phyloP scores from a whole-genome alignment of 2,113 vertebrate genomes.

The Rhombomys opimus region DNA sequence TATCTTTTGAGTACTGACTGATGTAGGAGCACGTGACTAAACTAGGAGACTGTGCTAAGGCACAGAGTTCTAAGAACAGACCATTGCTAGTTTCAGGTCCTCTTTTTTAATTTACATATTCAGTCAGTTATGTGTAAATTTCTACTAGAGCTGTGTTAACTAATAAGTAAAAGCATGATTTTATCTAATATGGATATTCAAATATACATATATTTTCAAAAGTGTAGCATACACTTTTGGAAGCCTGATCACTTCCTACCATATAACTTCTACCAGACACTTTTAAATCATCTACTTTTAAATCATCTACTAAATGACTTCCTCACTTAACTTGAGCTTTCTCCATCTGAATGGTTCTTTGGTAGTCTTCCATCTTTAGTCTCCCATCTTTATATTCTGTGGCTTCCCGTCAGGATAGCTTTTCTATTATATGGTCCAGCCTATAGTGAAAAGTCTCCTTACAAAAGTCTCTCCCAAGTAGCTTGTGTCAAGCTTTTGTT shows the following conservation, averaged over 20 bases:
- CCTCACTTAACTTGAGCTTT: not conserved
- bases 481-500: not conserved
- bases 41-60: not conserved
- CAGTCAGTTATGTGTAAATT: not conserved
- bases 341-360: not conserved
- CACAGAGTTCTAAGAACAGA: not conserved
- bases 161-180: constrained; percentile 6
- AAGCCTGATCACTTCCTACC: not conserved
- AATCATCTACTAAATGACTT: not conserved
- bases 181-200: not conserved
- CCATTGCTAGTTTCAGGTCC: not conserved
- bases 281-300: not conserved
- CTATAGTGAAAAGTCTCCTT: not conserved
- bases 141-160: not conserved
- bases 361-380: not conserved
- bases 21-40: not conserved
- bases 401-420: not conserved
- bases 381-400: not conserved
- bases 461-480: not conserved
- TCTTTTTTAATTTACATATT: not conserved
- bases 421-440: not conserved
- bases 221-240: not conserved
- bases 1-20: not conserved
- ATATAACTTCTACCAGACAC: not conserved
- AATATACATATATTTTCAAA: not conserved